Evolutionary conservation across 2,113 vertebrate genomes (phyloP).

Genomic region (Chelonoidis abingdonii): DNA sequence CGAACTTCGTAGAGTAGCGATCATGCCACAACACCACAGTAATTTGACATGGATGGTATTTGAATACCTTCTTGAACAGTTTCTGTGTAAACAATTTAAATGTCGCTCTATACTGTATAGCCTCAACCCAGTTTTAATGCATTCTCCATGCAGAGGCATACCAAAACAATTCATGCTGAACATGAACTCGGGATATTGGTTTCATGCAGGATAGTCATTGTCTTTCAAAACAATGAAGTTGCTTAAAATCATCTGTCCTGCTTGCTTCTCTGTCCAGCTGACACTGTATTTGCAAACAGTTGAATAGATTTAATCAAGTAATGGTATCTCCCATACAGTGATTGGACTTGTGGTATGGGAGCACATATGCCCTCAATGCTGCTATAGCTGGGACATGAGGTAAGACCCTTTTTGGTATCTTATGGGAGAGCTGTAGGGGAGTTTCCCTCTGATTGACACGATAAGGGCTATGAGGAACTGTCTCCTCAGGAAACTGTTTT

Average conservation of each 20-base stretch:
- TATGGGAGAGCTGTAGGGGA: not conserved
- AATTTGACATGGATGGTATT: conserved; percentile 44
- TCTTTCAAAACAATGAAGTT: not conserved
- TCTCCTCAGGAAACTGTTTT: not conserved
- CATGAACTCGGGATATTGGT: not conserved
- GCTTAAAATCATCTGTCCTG: not conserved
- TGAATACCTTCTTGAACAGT: conserved; percentile 31
- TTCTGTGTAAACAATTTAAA: conserved; percentile 66
- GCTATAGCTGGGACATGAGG: not conserved
- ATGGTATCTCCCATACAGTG: not conserved
- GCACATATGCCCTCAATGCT: not conserved
- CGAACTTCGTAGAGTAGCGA: conserved; percentile 2
- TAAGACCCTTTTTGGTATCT: not conserved
- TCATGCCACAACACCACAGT: conserved; percentile 11
- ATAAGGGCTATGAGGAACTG: not conserved
- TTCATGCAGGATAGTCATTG: not conserved
- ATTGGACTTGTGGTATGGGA: not conserved
- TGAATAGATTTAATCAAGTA: not conserved
- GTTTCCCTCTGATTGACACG: not conserved
- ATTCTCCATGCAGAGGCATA: conserved; percentile 45
- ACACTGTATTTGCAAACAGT: not conserved
- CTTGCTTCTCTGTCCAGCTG: not conserved
- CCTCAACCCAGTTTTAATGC: conserved; percentile 55
- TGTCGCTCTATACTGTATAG: conserved; percentile 47
- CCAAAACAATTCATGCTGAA: conserved; percentile 54